Evolutionary conservation across 2,888 invertebrate species (phyloP).

Genomic region (Phengaris alcon): DNA sequence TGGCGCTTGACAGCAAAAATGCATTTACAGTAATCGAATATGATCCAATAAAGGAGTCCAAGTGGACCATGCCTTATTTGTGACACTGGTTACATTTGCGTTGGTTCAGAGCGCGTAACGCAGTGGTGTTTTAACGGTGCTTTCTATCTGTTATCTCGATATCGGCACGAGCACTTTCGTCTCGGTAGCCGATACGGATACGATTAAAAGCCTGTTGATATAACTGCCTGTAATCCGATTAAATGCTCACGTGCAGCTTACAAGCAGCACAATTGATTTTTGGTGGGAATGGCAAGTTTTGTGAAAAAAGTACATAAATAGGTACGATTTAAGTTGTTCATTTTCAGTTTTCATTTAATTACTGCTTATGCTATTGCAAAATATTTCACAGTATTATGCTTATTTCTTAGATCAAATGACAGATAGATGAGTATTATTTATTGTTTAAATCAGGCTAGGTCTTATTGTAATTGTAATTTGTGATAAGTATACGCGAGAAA

Average conservation of each 20-base stretch:
- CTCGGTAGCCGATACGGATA: conserved; percentile 55
- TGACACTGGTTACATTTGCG: conserved; percentile 48
- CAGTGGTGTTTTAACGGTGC: conserved; percentile 65
- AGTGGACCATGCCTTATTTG: conserved; percentile 47
- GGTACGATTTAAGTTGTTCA: too few species aligned
- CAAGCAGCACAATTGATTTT: conserved; percentile 39
- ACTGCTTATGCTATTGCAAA: background rate
- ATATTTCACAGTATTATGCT: background rate
- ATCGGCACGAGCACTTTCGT: conserved; percentile 58
- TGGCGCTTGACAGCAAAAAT: background rate
- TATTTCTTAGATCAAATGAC: background rate
- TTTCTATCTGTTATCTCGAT: conserved; percentile 71
- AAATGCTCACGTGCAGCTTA: conserved; percentile 46
- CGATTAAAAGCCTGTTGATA: conserved; percentile 52
- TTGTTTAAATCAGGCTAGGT: background rate
- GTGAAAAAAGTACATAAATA: background rate
- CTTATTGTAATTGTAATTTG: background rate
- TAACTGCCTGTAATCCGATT: conserved; percentile 53
- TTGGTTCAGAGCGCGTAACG: conserved; percentile 69
- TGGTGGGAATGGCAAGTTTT: background rate
- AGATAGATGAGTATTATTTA: background rate
- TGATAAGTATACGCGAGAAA: background rate
- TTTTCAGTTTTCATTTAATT: background rate
- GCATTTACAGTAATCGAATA: conserved; percentile 26
- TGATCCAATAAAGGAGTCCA: conserved; percentile 31